Conservation (phyloP, 2,797 vertebrate species). For the Syngnathus acus region DNA sequence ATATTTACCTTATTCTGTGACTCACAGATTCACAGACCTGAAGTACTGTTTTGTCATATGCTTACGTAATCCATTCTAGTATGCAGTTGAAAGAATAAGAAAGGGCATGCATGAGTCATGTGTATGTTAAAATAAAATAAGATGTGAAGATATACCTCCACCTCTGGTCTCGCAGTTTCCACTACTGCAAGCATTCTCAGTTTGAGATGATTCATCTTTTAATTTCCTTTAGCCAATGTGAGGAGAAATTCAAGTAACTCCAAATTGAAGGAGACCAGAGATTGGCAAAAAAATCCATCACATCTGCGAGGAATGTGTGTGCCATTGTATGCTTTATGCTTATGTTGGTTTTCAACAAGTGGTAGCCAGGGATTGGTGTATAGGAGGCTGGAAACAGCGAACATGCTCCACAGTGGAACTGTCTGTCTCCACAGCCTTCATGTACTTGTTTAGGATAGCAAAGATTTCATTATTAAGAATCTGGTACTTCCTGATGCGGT, state of each 20-base stretch:
- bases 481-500: conserved; percentile 97
- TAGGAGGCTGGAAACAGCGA: conserved; percentile 97
- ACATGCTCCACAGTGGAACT: conserved; percentile 97
- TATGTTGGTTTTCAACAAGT: conserved; percentile 79
- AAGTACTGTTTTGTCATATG: neutral
- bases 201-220: conserved; percentile 38
- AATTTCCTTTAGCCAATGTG: conserved; percentile 27
- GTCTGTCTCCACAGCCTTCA: conserved; percentile 98
- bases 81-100: conserved; percentile 36
- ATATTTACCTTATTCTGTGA: neutral
- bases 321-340: conserved; percentile 18
- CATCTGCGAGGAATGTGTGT: conserved; percentile 38
- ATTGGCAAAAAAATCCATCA: conserved; percentile 47
- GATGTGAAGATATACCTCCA: conserved; percentile 35
- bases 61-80: conserved; percentile 28
- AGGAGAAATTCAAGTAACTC: conserved; percentile 12
- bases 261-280: conserved; percentile 36
- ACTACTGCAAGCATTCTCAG: conserved; percentile 32
- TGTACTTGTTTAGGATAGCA: conserved; percentile 98
- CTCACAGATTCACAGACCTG: neutral
- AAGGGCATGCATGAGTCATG: conserved; percentile 57
- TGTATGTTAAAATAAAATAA: conserved; percentile 30
- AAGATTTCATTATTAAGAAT: conserved; percentile 99
- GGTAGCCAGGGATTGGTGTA: conserved; percentile 96
- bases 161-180: conserved; percentile 34